Conservation (phyloP, 2,888 invertebrate genomes). For the Pelosia muscerda region DNA sequence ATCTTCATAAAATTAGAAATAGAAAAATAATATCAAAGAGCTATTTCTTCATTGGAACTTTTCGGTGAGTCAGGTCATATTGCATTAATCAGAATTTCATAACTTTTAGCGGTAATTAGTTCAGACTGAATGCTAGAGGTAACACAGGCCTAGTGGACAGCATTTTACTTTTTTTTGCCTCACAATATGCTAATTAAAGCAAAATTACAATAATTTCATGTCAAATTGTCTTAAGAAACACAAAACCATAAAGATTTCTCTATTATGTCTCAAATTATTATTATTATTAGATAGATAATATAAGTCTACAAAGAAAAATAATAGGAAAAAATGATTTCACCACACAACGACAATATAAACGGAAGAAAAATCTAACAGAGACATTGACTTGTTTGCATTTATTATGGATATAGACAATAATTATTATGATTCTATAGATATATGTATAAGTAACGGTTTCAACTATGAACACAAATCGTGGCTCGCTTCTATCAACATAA, state of each 20-base stretch:
- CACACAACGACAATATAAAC: conserved; percentile 74
- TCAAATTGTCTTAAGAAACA: conserved; percentile 71
- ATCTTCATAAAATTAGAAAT: conserved; percentile 86
- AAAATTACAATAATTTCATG: conserved; percentile 63
- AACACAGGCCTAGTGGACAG: conserved; percentile 41
- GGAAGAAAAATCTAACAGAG: conserved; percentile 63
- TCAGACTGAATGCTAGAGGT: conserved; percentile 46
- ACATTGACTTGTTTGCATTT: conserved; percentile 67
- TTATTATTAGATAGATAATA: conserved; percentile 73
- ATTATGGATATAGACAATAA: conserved; percentile 75
- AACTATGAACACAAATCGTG: conserved; percentile 85
- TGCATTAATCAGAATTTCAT: conserved; percentile 57
- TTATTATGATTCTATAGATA: conserved; percentile 76
- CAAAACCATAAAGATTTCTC: conserved; percentile 66
- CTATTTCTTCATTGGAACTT: conserved; percentile 81
- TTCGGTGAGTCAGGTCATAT: conserved; percentile 73
- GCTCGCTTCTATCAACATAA: conserved; percentile 76
- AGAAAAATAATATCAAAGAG: conserved; percentile 87
- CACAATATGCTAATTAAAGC: conserved; percentile 65
- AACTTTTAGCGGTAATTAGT: conserved; percentile 59
- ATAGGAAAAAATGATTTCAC: conserved; percentile 76
- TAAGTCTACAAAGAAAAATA: conserved; percentile 70
- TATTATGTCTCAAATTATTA: conserved; percentile 81
- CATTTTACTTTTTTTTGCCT: conserved; percentile 53
- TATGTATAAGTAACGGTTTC: conserved; percentile 76